Evolutionary conservation across 2,113 vertebrate species (phyloP), one percentile per base, ranked within the genome.

Genomic region (Macroglossus sobrinus): DNA sequence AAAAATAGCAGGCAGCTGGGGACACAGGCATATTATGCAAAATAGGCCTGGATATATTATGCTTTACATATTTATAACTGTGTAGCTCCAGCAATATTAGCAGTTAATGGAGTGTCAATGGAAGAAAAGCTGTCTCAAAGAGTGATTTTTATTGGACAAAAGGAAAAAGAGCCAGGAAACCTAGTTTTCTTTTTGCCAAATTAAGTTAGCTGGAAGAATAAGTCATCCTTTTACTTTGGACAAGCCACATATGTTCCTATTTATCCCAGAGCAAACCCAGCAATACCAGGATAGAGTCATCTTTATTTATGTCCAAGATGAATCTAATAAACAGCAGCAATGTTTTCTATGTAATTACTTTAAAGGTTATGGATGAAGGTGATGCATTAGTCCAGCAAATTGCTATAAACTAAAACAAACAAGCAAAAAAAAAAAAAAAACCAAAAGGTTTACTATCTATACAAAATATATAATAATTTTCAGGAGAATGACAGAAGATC

Each of bases 31-130:
- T 7, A 0, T 0, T 97, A 95, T 93, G 90, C 94, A 71, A 91
- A 98, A 92, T 26, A 90, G 55, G 30, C 69, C 43, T 50, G 79
- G 68, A 11, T 80, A 68, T 68, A 94, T 94, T 63, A 24, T 4
- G 92, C 87, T 96, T 93, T 95, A 84, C 74, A 91, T 78, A 98
- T 96, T 97, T 97, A 94, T 40, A 95, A 96, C 59, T 71, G 8
- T 97, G 96, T 55, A 94, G 35, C 61, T 93, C 71, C 30, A 45
- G 88, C 59, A 93, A 40, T 90, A 93, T 84, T 95, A 96, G 84
- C 92, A 93, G 69, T 81, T 97, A 96, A 89, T 95, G 30, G n/a
- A 87, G 18, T 90, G 84, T 86, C 74, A 80, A 45, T 92, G 80
- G 30, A 28, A 50, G 79, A 76, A 82, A 93, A 95, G 57, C 84